Conservation (phyloP, 2,113 vertebrate species). For the Corapipo altera region DNA sequence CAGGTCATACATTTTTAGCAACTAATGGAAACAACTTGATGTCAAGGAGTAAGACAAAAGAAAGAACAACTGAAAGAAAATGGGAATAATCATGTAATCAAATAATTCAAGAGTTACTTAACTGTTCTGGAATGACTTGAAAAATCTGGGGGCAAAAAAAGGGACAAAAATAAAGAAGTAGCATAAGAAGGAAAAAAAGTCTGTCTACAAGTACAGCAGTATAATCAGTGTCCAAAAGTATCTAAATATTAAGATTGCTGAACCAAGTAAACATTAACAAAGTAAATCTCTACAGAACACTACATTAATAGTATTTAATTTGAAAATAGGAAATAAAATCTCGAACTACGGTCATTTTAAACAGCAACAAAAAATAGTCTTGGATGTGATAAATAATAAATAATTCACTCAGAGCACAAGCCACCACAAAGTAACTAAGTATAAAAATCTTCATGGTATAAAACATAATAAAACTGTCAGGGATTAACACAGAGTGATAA, state of each 20-base stretch:
- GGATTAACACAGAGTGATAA: background rate
- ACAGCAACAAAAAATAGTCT: background rate
- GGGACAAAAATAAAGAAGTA: background rate
- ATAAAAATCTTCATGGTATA: background rate
- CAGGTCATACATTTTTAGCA: background rate
- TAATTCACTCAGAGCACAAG: background rate
- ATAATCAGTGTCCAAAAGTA: background rate
- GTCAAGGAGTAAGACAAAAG: background rate
- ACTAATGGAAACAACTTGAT: background rate
- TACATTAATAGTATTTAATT: background rate
- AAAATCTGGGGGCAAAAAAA: fast-evolving
- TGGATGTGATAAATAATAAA: background rate
- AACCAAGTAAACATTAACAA: background rate
- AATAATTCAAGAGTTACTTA: background rate
- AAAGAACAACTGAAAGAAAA: background rate
- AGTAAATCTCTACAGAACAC: background rate
- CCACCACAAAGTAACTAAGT: background rate
- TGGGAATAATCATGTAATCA: background rate
- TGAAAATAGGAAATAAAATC: background rate
- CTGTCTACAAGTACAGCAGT: background rate
- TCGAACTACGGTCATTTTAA: background rate
- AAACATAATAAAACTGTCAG: background rate
- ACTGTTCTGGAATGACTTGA: background rate
- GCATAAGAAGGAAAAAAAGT: background rate
- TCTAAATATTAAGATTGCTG: background rate